These are phyloP conservation scores for Heliocidaris erythrogramma DNA, from an alignment of 35 echinoderm and acorn worm species.

Conservation along the genomic window DNA sequence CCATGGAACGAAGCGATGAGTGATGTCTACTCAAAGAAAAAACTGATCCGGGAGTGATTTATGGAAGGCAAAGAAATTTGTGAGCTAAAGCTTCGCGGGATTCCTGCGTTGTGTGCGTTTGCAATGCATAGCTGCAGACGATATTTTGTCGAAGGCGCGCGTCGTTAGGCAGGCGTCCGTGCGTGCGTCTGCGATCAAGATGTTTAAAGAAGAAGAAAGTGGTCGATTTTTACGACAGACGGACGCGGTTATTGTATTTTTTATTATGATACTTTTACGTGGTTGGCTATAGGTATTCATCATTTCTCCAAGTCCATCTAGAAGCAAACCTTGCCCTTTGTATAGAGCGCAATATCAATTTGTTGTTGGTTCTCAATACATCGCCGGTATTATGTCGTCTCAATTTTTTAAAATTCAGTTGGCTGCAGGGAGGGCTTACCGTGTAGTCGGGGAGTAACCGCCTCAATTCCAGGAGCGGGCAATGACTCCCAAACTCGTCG, in stretches of 20 bases:
- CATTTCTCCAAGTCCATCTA: neutral
- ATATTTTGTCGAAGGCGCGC: neutral
- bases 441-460: neutral
- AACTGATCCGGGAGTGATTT: constrained; percentile 17
- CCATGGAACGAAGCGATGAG: constrained; percentile 4
- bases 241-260: neutral
- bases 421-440: constrained; percentile 7
- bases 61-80: neutral
- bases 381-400: neutral
- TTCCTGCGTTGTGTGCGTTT: neutral
- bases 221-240: too few relatives aligned
- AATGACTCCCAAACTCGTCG: constrained; percentile 5
- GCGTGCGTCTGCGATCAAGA: neutral
- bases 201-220: too few relatives aligned
- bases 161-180: too few relatives aligned
- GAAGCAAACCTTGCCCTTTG: neutral
- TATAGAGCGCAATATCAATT: neutral
- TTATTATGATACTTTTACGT: neutral
- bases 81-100: neutral
- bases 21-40: constrained; percentile 16
- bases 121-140: neutral
- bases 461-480: neutral
- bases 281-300: neutral
- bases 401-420: neutral
- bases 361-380: neutral